phyloP scores from a whole-genome alignment of 2,888 invertebrate species.

The Eristalis arbustorum region DNA sequence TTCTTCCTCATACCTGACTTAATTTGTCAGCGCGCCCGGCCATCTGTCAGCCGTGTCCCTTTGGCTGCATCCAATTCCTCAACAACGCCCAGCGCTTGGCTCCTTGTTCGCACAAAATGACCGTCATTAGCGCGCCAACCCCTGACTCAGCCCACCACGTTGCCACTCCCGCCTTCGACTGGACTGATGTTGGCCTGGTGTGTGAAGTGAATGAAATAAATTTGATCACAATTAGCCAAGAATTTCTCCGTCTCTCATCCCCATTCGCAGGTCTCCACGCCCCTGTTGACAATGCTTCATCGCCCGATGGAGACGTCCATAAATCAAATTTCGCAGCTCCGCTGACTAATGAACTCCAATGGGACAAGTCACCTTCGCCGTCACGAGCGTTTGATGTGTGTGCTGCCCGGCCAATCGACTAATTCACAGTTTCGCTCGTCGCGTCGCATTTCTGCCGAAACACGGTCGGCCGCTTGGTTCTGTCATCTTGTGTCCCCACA shows the following conservation, averaged over 20 bases:
- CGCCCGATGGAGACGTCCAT: conserved; percentile 49
- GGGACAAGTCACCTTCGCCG: conserved; percentile 43
- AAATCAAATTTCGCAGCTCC: conserved; percentile 59
- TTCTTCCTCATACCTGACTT: background rate
- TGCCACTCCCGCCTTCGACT: conserved; percentile 30
- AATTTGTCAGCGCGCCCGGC: background rate
- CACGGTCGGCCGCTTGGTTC: background rate
- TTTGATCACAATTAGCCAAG: conserved; percentile 47
- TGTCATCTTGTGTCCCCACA: conserved; percentile 1
- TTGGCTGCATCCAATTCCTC: background rate
- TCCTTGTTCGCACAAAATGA: conserved; percentile 34
- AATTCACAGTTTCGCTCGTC: conserved; percentile 8
- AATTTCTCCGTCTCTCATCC: conserved; percentile 1
- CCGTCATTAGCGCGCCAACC: conserved; percentile 42
- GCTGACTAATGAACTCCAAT: conserved; percentile 62
- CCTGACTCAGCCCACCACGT: conserved; percentile 34
- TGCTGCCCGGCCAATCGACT: conserved; percentile 13
- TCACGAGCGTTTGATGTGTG: background rate
- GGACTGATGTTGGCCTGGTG: background rate
- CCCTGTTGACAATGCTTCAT: conserved; percentile 36
- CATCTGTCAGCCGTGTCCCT: background rate
- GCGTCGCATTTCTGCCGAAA: conserved; percentile 17
- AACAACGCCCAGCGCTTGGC: conserved; percentile 24
- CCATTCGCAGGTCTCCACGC: background rate
- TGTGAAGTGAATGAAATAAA: conserved; percentile 40